These are phyloP conservation scores for Globia sparganii DNA, from an alignment of 2,888 invertebrate species.

Conservation along the genomic window DNA sequence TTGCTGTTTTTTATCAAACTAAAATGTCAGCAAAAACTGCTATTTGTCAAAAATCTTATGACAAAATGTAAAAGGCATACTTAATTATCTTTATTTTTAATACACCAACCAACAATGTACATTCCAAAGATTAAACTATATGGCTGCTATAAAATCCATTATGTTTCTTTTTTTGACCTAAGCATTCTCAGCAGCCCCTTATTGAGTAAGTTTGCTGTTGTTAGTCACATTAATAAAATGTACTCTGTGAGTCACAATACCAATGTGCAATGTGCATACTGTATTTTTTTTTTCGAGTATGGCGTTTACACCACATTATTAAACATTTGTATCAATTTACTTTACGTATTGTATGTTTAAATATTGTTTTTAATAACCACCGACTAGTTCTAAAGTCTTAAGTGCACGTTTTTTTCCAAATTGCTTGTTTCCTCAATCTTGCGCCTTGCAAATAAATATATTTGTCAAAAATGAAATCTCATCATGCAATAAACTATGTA, in stretches of 20 bases:
- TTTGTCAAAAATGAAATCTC: slow-evolving; percentile 30
- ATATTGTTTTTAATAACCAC: slow-evolving; percentile 14
- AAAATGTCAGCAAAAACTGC: not conserved
- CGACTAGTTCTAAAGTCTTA: slow-evolving; percentile 4
- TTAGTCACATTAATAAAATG: no score
- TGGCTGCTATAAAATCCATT: slow-evolving; percentile 35
- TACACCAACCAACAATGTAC: slow-evolving; percentile 40
- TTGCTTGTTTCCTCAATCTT: slow-evolving; percentile 15
- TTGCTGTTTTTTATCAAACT: slow-evolving; percentile 1
- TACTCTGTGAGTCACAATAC: slow-evolving; percentile 10
- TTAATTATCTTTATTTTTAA: slow-evolving; percentile 25
- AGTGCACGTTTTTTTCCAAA: slow-evolving; percentile 13
- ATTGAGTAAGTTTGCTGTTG: not conserved
- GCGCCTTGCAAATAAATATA: slow-evolving; percentile 24
- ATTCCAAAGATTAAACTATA: slow-evolving; percentile 57
- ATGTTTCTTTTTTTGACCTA: slow-evolving; percentile 22
- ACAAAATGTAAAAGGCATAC: not conserved
- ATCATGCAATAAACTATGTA: slow-evolving; percentile 45
- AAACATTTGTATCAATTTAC: slow-evolving; percentile 5
- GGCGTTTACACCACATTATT: not conserved
- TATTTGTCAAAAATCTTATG: not conserved
- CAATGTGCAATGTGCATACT: slow-evolving; percentile 12
- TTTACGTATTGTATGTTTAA: slow-evolving; percentile 21
- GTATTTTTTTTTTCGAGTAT: slow-evolving; percentile 1
- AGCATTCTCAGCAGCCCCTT: slow-evolving; percentile 17